phyloP scores from a whole-genome alignment of 2,797 vertebrate species.

The Dicrostonyx torquatus region DNA sequence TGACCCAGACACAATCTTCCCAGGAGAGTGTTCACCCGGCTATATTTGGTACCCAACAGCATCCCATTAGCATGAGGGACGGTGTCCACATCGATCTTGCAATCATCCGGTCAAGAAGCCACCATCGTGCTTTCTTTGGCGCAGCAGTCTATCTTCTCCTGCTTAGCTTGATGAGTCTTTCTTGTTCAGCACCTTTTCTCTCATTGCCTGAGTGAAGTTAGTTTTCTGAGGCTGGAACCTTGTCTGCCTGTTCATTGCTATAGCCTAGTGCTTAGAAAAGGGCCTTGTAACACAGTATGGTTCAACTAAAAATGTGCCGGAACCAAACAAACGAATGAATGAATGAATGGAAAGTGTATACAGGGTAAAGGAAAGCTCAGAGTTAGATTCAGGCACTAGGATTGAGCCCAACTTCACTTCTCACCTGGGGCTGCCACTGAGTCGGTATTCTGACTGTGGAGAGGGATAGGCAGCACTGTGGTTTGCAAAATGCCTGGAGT shows the following conservation, averaged over 20 bases:
- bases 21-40: fast-evolving
- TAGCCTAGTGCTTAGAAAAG: not conserved
- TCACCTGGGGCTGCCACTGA: not conserved
- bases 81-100: too few species aligned
- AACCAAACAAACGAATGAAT: not conserved
- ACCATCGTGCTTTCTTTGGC: not conserved
- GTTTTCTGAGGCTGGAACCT: not conserved
- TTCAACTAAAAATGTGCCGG: not conserved
- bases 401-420: not conserved
- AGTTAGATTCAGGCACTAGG: not conserved
- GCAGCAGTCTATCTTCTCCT: not conserved
- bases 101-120: not conserved
- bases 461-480: too few species aligned
- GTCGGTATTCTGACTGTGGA: not conserved
- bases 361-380: not conserved
- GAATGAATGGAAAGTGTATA: not conserved
- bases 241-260: not conserved
- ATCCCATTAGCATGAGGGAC: not conserved
- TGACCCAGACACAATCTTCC: fast-evolving
- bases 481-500: not conserved
- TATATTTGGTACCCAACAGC: too few species aligned
- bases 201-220: not conserved
- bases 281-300: not conserved
- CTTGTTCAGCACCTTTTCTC: not conserved
- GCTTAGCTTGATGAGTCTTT: not conserved